Conservation (phyloP, 2,113 vertebrate genomes). For the Amazona guildingii region DNA sequence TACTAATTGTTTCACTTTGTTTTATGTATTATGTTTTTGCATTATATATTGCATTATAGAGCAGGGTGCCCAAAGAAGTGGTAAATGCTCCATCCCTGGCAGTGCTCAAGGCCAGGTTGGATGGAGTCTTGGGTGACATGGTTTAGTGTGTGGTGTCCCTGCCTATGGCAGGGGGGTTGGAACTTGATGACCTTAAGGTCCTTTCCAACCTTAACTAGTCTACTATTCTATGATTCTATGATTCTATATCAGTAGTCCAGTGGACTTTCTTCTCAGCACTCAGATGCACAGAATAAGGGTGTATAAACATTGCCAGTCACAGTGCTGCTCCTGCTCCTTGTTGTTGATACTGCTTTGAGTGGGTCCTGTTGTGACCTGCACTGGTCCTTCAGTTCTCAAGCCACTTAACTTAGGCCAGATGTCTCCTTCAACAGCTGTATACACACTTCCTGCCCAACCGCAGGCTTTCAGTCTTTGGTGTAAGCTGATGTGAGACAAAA, state of each 20-base stretch:
- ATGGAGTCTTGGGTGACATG: neutral
- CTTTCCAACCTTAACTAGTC: neutral
- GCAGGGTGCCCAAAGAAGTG: neutral
- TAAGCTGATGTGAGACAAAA: neutral
- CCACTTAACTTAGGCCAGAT: neutral
- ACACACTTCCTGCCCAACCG: too few relatives aligned
- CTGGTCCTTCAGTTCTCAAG: neutral
- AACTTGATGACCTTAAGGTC: neutral
- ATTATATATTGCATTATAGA: neutral
- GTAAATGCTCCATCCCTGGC: neutral
- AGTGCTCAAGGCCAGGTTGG: neutral
- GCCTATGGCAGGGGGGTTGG: neutral
- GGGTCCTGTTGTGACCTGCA: neutral
- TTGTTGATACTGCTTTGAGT: neutral
- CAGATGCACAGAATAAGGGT: neutral
- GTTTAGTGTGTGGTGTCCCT: neutral
- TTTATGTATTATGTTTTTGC: neutral
- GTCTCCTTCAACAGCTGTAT: neutral
- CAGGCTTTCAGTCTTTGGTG: neutral
- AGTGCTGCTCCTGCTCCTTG: neutral
- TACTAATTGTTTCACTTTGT: neutral
- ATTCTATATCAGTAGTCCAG: neutral
- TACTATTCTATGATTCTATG: too few relatives aligned
- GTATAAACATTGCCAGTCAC: neutral
- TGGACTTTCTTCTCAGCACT: neutral